Conservation (phyloP, 2,888 invertebrate species). For the Mesorhabditis belari region DNA sequence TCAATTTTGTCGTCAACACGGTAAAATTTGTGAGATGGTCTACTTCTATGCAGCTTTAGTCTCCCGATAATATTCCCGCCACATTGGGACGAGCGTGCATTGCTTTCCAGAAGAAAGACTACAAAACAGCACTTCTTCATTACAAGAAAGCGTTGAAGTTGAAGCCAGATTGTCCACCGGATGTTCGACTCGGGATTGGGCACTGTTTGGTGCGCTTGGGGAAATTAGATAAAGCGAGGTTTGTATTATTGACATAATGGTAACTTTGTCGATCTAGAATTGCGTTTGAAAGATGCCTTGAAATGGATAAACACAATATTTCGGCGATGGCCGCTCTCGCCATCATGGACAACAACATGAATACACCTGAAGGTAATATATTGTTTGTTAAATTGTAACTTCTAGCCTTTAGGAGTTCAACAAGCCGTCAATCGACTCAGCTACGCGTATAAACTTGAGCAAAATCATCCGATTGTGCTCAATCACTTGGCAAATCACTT, state of each 20-base stretch:
- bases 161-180: slow-evolving; percentile 93
- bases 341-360: slow-evolving; percentile 83
- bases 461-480: slow-evolving; percentile 95
- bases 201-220: slow-evolving; percentile 94
- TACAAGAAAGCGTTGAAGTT: slow-evolving; percentile 86
- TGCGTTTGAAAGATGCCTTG: slow-evolving; percentile 89
- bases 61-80: slow-evolving; percentile 87
- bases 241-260: background rate
- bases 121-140: slow-evolving; percentile 85
- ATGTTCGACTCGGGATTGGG: slow-evolving; percentile 91
- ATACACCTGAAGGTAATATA: no score
- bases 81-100: slow-evolving; percentile 96
- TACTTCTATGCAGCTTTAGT: slow-evolving; percentile 4
- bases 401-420: slow-evolving; percentile 5
- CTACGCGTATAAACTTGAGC: slow-evolving; percentile 94
- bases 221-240: slow-evolving; percentile 88
- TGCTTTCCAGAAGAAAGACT: slow-evolving; percentile 89
- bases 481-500: slow-evolving; percentile 99
- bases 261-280: slow-evolving; percentile 60
- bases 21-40: slow-evolving; percentile 32
- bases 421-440: background rate
- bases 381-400: no score
- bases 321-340: slow-evolving; percentile 92
- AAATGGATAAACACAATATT: slow-evolving; percentile 85
- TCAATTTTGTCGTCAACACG: slow-evolving; percentile 88